Evolutionary conservation across 2,113 vertebrate genomes (phyloP), one percentile per base, ranked within the genome.

Genomic region (Phaethon lepturus): DNA sequence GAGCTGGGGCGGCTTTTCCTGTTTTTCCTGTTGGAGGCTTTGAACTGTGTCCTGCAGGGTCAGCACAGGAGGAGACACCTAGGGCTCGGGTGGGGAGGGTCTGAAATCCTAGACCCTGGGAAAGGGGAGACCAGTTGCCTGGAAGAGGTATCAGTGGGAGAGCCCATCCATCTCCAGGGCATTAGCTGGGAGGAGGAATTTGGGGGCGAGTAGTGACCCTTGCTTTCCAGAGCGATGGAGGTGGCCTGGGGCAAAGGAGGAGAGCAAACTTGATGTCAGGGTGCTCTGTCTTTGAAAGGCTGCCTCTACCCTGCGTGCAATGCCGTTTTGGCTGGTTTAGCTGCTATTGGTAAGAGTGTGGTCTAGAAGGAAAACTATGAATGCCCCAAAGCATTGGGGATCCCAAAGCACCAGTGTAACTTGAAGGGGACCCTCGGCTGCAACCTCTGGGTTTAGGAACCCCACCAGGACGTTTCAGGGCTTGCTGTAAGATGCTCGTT

Each of bases 31-130:
- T 92, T 96, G 77, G 89, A 98, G 80, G 89, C 95, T 97, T 94
- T 97, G 97, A 98, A 97, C 96, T 96, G 94, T 93, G 91, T 97
- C 96, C 97, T 96, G 94, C 95, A 90, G 95, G 97, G 97, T 97
- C 97, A 97, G 78, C 0, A 31, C 78, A 29, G 0, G 3, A 59
- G 91, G 96, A 96, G 96, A 96, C 91, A 96, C 95, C 96, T 95
- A 13, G 16, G 90, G 90, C 81, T 93, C 18, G 7, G 76, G 16
- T 72, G 82, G 89, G 88, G 84, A 95, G 90, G 92, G 75, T 91
- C 91, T 95, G 97, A 96, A 98, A 98, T 64, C 92, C 82, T 92
- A 97, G 95, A 93, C 50, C 75, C 93, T 97, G 96, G 93, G 95
- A 97, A 93, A 95, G 59, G 67, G 85, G 86, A 93, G 50, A 52